phyloP scores from a whole-genome alignment of 2,888 invertebrate genomes.

The Conops quadrifasciatus region DNA sequence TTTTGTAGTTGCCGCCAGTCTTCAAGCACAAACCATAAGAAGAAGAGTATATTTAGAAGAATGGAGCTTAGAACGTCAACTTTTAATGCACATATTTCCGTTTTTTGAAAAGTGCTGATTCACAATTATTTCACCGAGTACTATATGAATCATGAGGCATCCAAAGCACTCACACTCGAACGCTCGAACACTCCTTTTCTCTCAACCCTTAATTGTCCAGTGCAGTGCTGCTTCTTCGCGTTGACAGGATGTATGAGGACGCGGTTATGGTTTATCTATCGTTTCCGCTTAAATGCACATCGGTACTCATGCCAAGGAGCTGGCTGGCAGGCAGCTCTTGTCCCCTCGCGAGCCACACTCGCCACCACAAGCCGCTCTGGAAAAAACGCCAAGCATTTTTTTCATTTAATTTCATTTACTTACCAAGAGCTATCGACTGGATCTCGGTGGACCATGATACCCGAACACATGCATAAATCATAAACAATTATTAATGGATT shows the following conservation, averaged over 20 bases:
- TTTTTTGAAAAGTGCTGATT: constrained; percentile 31
- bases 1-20: no score
- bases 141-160: constrained; percentile 26
- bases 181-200: background rate
- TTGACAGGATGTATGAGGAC: constrained; percentile 6
- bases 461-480: constrained; percentile 55
- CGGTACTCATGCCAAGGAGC: constrained; percentile 52
- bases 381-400: background rate
- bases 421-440: background rate
- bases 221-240: constrained; percentile 18
- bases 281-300: constrained; percentile 64
- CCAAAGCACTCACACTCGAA: background rate
- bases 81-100: background rate
- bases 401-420: constrained; percentile 13
- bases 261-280: constrained; percentile 56
- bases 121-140: constrained; percentile 21
- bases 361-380: background rate
- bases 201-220: background rate
- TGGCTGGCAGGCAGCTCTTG: background rate
- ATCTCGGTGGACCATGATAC: background rate
- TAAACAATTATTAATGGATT: constrained; percentile 50
- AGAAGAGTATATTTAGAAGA: no score
- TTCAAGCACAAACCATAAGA: no score
- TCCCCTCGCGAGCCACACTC: background rate
- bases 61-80: no score